Evolutionary conservation across 2,113 vertebrate species (phyloP).

Genomic region (Eonycteris spelaea): DNA sequence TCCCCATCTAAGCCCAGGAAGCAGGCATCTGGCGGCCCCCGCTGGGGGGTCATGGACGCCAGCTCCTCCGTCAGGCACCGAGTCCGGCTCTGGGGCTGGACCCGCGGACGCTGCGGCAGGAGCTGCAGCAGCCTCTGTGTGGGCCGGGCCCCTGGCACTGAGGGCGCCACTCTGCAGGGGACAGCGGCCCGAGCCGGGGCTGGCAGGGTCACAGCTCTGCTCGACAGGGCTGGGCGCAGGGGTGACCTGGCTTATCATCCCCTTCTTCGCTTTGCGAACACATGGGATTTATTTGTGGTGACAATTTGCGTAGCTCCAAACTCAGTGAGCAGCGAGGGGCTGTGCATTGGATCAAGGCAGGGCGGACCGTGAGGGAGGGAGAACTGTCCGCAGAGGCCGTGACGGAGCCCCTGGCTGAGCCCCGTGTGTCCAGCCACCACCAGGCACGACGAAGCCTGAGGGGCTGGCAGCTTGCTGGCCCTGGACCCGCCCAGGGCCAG

Average conservation of each 20-base stretch:
- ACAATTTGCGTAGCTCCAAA: background rate
- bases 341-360: background rate
- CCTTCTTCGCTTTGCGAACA: background rate
- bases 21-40: background rate
- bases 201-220: background rate
- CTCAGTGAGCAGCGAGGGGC: background rate
- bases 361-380: background rate
- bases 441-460: background rate
- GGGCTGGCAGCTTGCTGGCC: background rate
- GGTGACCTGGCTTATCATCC: background rate
- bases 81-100: too few relatives aligned
- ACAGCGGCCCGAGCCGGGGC: background rate
- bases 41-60: background rate
- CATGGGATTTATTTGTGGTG: background rate
- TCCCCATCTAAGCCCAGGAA: background rate
- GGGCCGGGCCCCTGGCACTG: fast-evolving
- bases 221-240: background rate
- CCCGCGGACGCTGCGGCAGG: fast-evolving
- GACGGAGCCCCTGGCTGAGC: too few relatives aligned
- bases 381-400: fast-evolving
- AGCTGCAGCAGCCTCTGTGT: background rate
- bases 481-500: too few relatives aligned
- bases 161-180: background rate
- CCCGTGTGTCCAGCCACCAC: background rate
- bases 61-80: fast-evolving